Percentiles rank a stretch among this genome's conserved stretches.
These are phyloP conservation scores for Telenomus remus DNA, from an alignment of 1,140 invertebrate species.

Conservation along the genomic window DNA sequence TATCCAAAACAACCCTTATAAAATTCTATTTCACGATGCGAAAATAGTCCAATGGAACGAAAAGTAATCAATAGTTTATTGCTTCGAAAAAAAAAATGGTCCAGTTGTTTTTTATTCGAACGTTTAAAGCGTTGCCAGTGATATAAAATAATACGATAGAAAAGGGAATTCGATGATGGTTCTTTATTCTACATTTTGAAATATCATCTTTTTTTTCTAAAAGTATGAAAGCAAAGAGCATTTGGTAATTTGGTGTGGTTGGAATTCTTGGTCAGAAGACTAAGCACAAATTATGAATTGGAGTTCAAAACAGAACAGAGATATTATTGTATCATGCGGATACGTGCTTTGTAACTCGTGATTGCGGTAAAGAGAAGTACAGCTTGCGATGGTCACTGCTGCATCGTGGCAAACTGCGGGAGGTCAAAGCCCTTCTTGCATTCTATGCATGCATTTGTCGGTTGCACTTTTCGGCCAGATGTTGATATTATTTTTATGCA, in stretches of 20 bases:
- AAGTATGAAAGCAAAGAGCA: no score
- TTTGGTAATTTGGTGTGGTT: background rate
- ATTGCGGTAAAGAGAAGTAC: conserved; percentile 44
- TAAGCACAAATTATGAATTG: conserved; percentile 24
- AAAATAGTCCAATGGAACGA: no score
- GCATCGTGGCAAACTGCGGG: conserved; percentile 14
- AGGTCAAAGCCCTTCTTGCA: conserved; percentile 44
- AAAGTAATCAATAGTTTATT: no score
- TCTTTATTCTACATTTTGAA: no score
- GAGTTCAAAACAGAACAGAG: conserved; percentile 17
- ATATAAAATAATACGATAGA: no score
- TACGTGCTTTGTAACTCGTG: conserved; percentile 33
- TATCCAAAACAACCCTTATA: no score
- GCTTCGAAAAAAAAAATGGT: no score
- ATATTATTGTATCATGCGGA: conserved; percentile 46
- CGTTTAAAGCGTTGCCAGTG: no score
- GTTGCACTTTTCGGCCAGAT: conserved; percentile 33
- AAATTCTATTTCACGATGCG: no score
- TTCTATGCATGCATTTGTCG: conserved; percentile 38
- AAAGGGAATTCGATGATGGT: no score
- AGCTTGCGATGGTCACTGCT: conserved; percentile 32
- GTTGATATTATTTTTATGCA: conserved; percentile 46
- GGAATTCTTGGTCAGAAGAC: conserved; percentile 16
- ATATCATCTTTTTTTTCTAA: no score
- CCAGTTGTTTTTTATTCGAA: no score